Conservation (phyloP, 2,797 vertebrate species). For the Sarcophilus harrisii region DNA sequence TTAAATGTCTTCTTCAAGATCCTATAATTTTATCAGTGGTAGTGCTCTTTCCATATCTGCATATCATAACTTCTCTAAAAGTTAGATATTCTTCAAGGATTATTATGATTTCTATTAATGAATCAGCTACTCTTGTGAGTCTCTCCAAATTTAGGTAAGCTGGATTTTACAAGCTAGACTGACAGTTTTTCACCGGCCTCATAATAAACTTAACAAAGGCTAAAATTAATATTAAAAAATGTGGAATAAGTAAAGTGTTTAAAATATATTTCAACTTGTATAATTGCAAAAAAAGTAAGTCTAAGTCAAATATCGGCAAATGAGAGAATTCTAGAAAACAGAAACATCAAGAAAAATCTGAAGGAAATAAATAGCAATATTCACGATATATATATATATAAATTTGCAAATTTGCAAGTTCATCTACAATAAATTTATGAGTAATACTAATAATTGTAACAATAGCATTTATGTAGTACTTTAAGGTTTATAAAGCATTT, state of each 20-base stretch:
- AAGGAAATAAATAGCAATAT: background rate
- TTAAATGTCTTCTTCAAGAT: background rate
- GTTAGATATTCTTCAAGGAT: background rate
- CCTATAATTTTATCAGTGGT: background rate
- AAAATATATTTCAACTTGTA: background rate
- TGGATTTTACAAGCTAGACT: background rate
- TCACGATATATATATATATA: background rate
- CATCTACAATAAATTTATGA: background rate
- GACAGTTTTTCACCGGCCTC: background rate
- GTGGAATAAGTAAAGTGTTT: background rate
- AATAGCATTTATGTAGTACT: background rate
- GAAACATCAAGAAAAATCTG: background rate
- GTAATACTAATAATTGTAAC: background rate
- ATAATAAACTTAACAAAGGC: background rate
- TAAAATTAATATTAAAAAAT: background rate
- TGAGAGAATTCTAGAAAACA: background rate
- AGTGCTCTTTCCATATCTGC: background rate
- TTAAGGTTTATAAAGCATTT: background rate
- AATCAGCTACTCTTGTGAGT: background rate
- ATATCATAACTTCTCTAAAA: background rate
- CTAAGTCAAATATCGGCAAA: constrained; percentile 3
- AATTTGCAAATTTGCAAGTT: background rate
- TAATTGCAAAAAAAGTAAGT: background rate
- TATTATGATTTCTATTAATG: background rate
- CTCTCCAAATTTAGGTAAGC: background rate